Evolutionary conservation across 2,113 vertebrate genomes (phyloP).

Genomic region (Atrichornis clamosus): DNA sequence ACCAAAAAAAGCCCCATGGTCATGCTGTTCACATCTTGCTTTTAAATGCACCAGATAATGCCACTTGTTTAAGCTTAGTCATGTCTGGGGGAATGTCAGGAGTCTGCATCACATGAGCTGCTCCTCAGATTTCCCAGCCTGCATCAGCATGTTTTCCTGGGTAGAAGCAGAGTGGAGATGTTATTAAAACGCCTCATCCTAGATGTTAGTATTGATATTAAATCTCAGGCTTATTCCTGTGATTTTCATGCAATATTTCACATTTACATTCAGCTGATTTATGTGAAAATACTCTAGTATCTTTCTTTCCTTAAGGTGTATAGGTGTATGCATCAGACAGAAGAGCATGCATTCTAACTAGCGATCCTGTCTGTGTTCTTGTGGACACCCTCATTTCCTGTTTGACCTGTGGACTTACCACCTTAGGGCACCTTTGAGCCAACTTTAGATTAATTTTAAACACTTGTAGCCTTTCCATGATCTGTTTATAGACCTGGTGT

Average conservation of each 20-base stretch:
- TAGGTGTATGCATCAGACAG: not conserved
- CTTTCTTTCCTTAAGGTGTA: not conserved
- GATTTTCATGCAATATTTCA: not conserved
- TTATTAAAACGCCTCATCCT: slow-evolving; percentile 2
- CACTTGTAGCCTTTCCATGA: not conserved
- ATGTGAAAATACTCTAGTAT: not conserved
- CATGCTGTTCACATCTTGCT: slow-evolving; percentile 20
- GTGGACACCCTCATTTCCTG: not conserved
- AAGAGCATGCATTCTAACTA: not conserved
- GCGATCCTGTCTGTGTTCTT: not conserved
- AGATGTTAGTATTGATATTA: not conserved
- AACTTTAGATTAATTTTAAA: not conserved
- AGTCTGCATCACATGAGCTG: slow-evolving; percentile 48
- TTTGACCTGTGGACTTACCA: not conserved
- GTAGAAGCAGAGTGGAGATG: not conserved
- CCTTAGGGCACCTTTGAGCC: not conserved
- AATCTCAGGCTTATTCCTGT: not conserved
- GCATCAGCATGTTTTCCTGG: slow-evolving; percentile 7
- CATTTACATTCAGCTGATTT: not conserved
- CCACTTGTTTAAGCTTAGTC: slow-evolving; percentile 63
- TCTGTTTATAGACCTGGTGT: not conserved
- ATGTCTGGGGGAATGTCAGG: slow-evolving; percentile 32
- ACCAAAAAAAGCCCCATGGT: not conserved
- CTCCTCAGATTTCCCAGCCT: slow-evolving; percentile 51
- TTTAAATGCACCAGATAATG: slow-evolving; percentile 30